Evolutionary conservation across 2,888 invertebrate species (phyloP).

Genomic region (Magallana nippona): DNA sequence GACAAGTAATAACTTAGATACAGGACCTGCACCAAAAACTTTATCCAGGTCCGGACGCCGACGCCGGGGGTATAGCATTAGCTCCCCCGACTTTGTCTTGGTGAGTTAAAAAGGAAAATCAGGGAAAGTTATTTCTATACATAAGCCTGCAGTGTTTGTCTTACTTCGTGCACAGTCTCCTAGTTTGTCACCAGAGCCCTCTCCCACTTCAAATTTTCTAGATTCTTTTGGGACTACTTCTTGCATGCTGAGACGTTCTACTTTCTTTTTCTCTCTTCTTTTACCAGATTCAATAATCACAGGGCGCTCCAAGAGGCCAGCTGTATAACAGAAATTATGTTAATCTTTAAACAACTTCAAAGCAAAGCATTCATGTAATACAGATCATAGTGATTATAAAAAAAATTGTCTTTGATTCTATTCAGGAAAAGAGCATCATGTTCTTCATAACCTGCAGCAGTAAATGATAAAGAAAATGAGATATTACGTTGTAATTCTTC

Average conservation of each 20-base stretch:
- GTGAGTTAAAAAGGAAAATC: too few species aligned
- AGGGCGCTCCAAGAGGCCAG: conserved; percentile 78
- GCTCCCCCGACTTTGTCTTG: too few species aligned
- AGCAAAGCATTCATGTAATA: neutral
- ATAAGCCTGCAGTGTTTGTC: conserved; percentile 40
- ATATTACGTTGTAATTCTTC: conserved; percentile 63
- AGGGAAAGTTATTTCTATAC: too few species aligned
- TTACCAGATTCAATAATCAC: conserved; percentile 77
- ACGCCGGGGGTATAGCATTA: too few species aligned
- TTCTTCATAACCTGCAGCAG: neutral
- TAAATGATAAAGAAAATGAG: neutral
- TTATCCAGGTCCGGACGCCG: too few species aligned
- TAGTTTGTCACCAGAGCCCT: conserved; percentile 85
- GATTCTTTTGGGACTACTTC: conserved; percentile 69
- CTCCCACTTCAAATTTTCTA: conserved; percentile 75
- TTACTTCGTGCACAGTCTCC: conserved; percentile 87
- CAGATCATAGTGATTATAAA: too few species aligned
- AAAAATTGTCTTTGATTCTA: too few species aligned
- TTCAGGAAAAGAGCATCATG: neutral
- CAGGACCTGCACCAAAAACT: too few species aligned
- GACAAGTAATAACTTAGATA: too few species aligned
- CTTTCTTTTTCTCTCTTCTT: conserved; percentile 79
- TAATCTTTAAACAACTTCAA: neutral
- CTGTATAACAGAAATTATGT: conserved; percentile 56
- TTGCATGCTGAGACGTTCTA: conserved; percentile 76